Evolutionary conservation across 2,113 vertebrate genomes (phyloP).

Genomic region (Myotis brandtii): DNA sequence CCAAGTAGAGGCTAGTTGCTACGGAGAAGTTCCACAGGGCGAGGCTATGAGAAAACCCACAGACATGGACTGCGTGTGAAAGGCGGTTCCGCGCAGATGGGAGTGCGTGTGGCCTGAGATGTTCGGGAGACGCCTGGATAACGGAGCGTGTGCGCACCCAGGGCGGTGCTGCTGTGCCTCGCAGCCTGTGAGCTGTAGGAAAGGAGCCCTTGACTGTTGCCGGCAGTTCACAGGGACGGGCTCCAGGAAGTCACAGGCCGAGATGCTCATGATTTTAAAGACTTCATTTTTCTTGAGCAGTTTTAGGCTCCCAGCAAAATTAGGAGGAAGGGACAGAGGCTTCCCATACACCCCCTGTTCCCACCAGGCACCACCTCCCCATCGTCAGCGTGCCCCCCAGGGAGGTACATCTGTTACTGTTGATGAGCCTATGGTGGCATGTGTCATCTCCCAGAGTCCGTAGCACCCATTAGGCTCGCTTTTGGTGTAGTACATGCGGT

Average conservation of each 20-base stretch:
- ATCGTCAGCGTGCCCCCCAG: not conserved
- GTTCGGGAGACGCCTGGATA: not conserved
- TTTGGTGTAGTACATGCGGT: rapidly evolving
- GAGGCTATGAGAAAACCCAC: not conserved
- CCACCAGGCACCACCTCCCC: rapidly evolving
- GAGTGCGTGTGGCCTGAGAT: not conserved
- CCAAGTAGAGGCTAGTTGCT: not conserved
- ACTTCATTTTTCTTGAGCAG: not conserved
- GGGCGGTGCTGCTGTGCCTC: not conserved
- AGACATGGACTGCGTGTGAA: not conserved
- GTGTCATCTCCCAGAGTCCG: rapidly evolving
- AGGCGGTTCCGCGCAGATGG: too few relatives aligned
- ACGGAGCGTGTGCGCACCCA: rapidly evolving
- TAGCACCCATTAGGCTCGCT: not conserved
- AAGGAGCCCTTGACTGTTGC: not conserved
- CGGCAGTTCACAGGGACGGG: not conserved
- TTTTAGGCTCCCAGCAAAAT: not conserved
- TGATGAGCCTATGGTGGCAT: rapidly evolving
- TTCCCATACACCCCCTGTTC: not conserved
- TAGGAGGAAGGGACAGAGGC: not conserved
- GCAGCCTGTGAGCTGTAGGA: not conserved
- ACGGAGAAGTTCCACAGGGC: not conserved
- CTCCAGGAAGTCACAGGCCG: not conserved
- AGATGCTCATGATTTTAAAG: too few relatives aligned
- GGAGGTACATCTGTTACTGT: not conserved